Evolutionary conservation across 2,888 invertebrate genomes (phyloP).

Genomic region (Rhagophthalmus giganteus): DNA sequence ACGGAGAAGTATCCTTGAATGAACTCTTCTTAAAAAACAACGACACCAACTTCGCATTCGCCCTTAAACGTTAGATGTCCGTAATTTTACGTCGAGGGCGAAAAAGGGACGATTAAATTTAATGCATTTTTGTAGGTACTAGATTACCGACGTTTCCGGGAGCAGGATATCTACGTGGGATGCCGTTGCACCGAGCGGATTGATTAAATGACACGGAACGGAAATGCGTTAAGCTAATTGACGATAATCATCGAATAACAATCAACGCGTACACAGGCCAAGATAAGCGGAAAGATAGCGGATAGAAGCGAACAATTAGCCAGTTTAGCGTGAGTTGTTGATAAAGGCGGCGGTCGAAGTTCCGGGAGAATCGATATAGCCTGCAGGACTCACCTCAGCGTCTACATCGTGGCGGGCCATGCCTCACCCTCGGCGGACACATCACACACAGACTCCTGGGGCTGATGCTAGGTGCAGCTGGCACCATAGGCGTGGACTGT

Average conservation of each 20-base stretch:
- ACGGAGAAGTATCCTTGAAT: constrained; percentile 21
- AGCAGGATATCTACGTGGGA: constrained; percentile 8
- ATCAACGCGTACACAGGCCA: constrained; percentile 15
- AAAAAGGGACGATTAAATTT: background rate
- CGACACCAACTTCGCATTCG: constrained; percentile 14
- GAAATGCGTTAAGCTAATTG: constrained; percentile 12
- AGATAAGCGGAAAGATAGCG: constrained; percentile 14
- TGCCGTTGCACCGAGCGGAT: too few relatives aligned
- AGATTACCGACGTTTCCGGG: constrained; percentile 3
- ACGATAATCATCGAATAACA: constrained; percentile 19
- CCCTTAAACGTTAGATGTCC: background rate
- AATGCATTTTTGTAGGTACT: too few relatives aligned
- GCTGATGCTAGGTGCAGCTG: constrained; percentile 52
- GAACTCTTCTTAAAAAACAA: constrained; percentile 13
- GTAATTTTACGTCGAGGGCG: background rate
- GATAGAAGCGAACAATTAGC: constrained; percentile 23
- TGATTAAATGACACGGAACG: too few relatives aligned
- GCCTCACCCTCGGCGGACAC: constrained; percentile 48
- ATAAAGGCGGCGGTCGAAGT: constrained; percentile 18
- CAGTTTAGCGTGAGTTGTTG: constrained; percentile 18
- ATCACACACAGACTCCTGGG: constrained; percentile 51
- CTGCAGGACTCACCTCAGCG: constrained; percentile 40
- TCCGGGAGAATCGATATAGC: constrained; percentile 35
- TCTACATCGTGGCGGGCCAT: constrained; percentile 47
- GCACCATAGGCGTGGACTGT: constrained; percentile 57